Evolutionary conservation across 1,140 invertebrate species (phyloP), one percentile per base, ranked within the genome.

Genomic region (Carposina sasakii): DNA sequence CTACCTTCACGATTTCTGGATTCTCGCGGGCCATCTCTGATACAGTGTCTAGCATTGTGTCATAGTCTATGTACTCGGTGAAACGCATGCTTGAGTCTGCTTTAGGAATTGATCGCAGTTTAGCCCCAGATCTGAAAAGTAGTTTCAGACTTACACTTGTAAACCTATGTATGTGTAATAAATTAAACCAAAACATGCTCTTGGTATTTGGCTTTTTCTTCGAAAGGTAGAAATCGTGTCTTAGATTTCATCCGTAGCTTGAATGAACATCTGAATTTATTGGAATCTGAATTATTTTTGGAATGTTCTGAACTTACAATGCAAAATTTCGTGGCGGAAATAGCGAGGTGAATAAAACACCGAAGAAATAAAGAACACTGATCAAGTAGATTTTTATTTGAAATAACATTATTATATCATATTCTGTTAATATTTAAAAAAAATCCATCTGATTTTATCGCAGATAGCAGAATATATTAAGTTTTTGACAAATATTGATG

Each of bases 251-350:
- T n/a, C n/a, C n/a, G n/a, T n/a, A n/a, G n/a, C n/a, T n/a, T n/a
- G n/a, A n/a, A n/a, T n/a, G n/a, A n/a, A n/a, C n/a, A n/a, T n/a
- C n/a, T n/a, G n/a, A n/a, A n/a, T n/a, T n/a, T n/a, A n/a, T n/a
- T n/a, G n/a, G n/a, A n/a, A n/a, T n/a, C n/a, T n/a, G n/a, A n/a
- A n/a, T n/a, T n/a, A n/a, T n/a, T n/a, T n/a, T n/a, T n/a, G n/a
- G n/a, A n/a, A n/a, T n/a, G n/a, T n/a, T n/a, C n/a, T n/a, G n/a
- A n/a, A n/a, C 67, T 43, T 43, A 83, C 76, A 66, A 68, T 36
- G 63, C 62, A 60, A 57, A 78, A 54, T 83, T 81, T 46, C 79
- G 53, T 4, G 78, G 76, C 12, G 78, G 76, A 66, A 73, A 82
- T 21, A 72, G 58, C 48, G 74, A 30, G 50, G 81, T 74, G 57